phyloP scores from a whole-genome alignment of 2,888 invertebrate species.

The Gordius sp. region DNA sequence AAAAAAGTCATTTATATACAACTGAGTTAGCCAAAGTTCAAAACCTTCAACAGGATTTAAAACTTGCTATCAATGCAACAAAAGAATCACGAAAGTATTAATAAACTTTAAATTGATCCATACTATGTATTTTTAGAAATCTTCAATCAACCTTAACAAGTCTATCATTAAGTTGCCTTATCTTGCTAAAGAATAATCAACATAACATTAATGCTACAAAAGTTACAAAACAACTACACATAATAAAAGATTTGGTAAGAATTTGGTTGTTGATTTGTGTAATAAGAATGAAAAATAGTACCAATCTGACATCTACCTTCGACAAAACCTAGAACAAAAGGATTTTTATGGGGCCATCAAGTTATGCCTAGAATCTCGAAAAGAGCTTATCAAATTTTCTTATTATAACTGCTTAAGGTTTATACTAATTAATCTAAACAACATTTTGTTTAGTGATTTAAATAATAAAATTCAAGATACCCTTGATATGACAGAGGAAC shows the following conservation, averaged over 20 bases:
- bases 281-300: too few species aligned
- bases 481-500: constrained; percentile 61
- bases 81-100: not conserved
- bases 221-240: too few species aligned
- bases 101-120: too few species aligned
- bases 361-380: constrained; percentile 7
- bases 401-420: constrained; percentile 4
- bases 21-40: constrained; percentile 44
- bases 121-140: too few species aligned
- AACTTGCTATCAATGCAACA: not conserved
- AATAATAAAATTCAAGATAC: constrained; percentile 63
- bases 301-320: not conserved
- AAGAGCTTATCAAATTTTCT: constrained; percentile 1
- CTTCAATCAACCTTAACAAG: too few species aligned
- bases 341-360: not conserved
- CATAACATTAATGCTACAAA: too few species aligned
- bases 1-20: constrained; percentile 60
- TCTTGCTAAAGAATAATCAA: too few species aligned
- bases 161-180: too few species aligned
- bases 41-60: constrained; percentile 19
- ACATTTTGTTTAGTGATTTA: constrained; percentile 42
- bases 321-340: not conserved
- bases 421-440: constrained; percentile 44
- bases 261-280: too few species aligned
- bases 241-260: too few species aligned